Conservation (phyloP, 2,797 vertebrate genomes). For the Manis crassicaudata region DNA sequence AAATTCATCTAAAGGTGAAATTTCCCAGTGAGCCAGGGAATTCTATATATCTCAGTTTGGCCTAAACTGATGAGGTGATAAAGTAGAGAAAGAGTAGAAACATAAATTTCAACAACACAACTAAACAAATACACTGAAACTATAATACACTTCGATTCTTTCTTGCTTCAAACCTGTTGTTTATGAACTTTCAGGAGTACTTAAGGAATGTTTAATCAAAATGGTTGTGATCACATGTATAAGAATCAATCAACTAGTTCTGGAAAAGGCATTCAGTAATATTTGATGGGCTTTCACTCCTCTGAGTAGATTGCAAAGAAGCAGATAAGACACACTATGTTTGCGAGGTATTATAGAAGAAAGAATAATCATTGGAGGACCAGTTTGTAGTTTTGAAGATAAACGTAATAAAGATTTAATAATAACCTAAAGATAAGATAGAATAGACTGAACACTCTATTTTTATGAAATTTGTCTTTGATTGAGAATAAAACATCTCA, state of each 20-base stretch:
- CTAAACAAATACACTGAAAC: not conserved
- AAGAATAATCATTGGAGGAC: not conserved
- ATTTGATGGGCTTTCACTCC: not conserved
- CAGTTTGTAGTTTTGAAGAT: not conserved
- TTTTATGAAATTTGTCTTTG: not conserved
- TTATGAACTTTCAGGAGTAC: not conserved
- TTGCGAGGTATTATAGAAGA: not conserved
- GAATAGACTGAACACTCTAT: too few relatives aligned
- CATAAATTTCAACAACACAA: not conserved
- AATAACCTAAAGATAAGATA: not conserved
- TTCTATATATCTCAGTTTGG: not conserved
- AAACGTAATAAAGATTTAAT: not conserved
- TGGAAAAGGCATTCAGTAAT: not conserved
- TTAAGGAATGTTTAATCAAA: not conserved
- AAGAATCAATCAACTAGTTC: not conserved
- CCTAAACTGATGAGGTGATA: not conserved
- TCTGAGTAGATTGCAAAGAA: not conserved
- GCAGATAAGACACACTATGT: not conserved
- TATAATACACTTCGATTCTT: not conserved
- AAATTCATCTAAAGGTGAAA: not conserved
- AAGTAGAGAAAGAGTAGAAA: not conserved
- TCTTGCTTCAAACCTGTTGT: not conserved
- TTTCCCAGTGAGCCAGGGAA: not conserved
- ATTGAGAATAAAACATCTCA: not conserved
- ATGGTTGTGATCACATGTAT: not conserved